These are phyloP conservation scores for Salvelinus sp. DNA, from an alignment of 2,113 vertebrate genomes.

Conservation along the genomic window DNA sequence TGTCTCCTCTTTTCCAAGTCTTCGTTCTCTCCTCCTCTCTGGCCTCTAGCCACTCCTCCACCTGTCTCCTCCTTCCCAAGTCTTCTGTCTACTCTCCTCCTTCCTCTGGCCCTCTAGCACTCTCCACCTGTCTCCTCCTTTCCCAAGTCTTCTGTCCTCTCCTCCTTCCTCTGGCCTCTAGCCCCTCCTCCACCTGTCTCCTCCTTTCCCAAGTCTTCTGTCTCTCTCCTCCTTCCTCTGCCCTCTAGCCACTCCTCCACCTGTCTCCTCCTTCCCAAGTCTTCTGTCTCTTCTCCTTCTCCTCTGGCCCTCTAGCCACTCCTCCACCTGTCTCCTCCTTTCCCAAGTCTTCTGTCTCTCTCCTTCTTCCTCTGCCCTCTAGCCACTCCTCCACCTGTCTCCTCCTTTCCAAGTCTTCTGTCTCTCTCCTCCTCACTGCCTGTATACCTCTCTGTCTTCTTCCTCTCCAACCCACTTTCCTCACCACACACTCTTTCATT, in stretches of 20 bases:
- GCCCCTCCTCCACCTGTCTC: conserved; percentile 29
- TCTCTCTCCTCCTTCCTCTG: too few species aligned
- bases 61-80: conserved; percentile 41
- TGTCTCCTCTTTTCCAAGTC: conserved; percentile 17
- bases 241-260: too few species aligned
- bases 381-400: conserved; percentile 33
- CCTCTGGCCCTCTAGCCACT: conserved; percentile 11
- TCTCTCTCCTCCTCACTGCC: conserved; percentile 10
- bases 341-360: not conserved
- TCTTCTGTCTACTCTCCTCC: not conserved
- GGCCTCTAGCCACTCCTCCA: conserved; percentile 25
- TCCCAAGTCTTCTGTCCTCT: not conserved
- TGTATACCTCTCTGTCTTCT: conserved; percentile 18
- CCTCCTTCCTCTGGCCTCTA: conserved; percentile 27
- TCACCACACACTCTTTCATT: conserved; percentile 2
- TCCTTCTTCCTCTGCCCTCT: conserved; percentile 13
- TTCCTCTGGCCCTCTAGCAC: conserved; percentile 8
- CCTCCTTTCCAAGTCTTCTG: not conserved
- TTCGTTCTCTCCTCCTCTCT: conserved; percentile 13
- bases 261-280: not conserved
- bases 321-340: conserved; percentile 45
- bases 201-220: not conserved
- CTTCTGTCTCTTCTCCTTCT: too few species aligned
- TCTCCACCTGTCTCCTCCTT: conserved; percentile 40
- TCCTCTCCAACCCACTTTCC: conserved; percentile 9